Conservation (phyloP, 2,888 invertebrate species). For the Acanthosepion esculentum region DNA sequence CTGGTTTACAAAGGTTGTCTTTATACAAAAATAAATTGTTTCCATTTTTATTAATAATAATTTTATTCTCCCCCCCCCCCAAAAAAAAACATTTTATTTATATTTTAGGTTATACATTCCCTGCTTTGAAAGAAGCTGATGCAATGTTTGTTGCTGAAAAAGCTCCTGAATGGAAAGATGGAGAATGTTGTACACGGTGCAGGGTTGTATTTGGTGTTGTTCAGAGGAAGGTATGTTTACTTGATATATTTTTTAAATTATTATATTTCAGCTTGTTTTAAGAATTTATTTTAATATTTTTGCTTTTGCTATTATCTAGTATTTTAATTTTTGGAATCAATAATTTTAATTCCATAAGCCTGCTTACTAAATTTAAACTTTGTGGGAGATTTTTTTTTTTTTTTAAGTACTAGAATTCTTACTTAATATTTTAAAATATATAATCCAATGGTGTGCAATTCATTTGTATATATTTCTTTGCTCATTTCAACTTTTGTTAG, state of each 20-base stretch:
- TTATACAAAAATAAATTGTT: background rate
- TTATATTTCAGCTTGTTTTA: too few relatives aligned
- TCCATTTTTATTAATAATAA: background rate
- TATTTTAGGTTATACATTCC: slow-evolving; percentile 84
- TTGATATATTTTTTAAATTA: background rate
- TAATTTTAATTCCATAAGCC: too few relatives aligned
- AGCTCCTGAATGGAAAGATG: slow-evolving; percentile 98
- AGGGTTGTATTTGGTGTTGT: slow-evolving; percentile 88
- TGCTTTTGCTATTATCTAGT: too few relatives aligned
- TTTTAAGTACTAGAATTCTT: too few relatives aligned
- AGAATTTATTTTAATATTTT: too few relatives aligned
- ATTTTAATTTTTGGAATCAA: too few relatives aligned
- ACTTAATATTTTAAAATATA: too few relatives aligned
- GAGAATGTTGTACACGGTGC: slow-evolving; percentile 94
- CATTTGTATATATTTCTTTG: too few relatives aligned
- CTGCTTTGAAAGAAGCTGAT: slow-evolving; percentile 92
- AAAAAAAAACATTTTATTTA: background rate
- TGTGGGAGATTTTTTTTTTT: too few relatives aligned
- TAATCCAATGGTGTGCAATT: too few relatives aligned
- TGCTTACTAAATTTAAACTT: too few relatives aligned
- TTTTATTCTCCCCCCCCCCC: background rate
- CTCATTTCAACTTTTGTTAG: too few relatives aligned
- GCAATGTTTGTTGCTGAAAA: slow-evolving; percentile 98
- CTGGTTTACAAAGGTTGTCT: background rate
- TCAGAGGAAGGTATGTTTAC: slow-evolving; percentile 81